Conservation (phyloP, 1,140 invertebrate genomes). For the Caenorhabditis inopinata region DNA sequence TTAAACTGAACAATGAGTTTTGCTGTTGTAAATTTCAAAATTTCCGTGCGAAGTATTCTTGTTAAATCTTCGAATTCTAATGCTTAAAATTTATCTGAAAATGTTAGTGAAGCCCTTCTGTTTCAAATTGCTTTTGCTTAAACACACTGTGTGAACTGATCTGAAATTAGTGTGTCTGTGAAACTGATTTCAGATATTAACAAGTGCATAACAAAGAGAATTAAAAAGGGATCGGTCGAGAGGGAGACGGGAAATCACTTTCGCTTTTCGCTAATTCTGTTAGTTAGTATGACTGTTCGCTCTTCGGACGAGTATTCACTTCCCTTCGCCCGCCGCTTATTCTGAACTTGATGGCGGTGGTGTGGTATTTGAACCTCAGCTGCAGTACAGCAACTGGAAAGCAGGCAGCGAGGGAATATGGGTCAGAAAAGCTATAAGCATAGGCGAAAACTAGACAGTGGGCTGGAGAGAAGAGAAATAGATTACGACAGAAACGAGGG, state of each 20-base stretch:
- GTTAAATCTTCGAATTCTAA: too few species aligned
- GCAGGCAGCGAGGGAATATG: background rate
- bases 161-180: too few species aligned
- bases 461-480: background rate
- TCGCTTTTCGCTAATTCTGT: slow-evolving; percentile 26
- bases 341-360: slow-evolving; percentile 20
- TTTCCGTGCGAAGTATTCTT: too few species aligned
- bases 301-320: background rate
- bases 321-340: background rate
- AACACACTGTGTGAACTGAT: too few species aligned
- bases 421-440: slow-evolving; percentile 11
- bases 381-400: background rate
- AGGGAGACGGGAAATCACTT: background rate
- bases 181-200: too few species aligned
- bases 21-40: too few species aligned
- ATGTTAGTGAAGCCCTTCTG: too few species aligned
- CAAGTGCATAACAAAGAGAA: background rate
- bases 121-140: too few species aligned
- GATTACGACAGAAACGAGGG: too few species aligned
- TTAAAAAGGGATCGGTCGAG: background rate
- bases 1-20: too few species aligned
- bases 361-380: slow-evolving; percentile 14
- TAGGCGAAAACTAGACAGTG: background rate
- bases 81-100: too few species aligned
- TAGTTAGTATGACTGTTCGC: slow-evolving; percentile 20